Conservation (phyloP, 2,113 vertebrate species). For the Notarius quadriscutis region DNA sequence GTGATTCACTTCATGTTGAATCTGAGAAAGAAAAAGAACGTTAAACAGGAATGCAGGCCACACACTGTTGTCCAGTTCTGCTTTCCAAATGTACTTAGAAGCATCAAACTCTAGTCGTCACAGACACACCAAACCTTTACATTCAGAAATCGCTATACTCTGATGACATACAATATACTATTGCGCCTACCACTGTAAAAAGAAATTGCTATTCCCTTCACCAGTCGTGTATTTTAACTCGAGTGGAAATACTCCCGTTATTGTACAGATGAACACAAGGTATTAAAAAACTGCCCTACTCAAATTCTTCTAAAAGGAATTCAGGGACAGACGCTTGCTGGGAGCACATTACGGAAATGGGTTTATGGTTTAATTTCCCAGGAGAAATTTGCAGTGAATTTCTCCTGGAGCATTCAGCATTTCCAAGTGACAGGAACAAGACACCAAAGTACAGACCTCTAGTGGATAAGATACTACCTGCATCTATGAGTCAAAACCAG, state of each 20-base stretch:
- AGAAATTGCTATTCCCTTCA: background rate
- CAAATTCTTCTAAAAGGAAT: background rate
- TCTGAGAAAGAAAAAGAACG: conserved; percentile 58
- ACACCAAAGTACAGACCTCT: background rate
- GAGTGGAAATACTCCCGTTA: background rate
- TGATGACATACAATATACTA: background rate
- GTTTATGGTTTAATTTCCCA: conserved; percentile 28
- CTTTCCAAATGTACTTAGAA: background rate
- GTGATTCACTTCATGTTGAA: conserved; percentile 95
- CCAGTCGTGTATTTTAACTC: background rate
- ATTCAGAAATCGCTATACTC: background rate
- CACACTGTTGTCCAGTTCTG: background rate
- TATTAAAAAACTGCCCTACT: background rate
- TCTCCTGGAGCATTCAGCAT: background rate
- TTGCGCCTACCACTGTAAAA: background rate
- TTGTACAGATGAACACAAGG: background rate
- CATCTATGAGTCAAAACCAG: background rate
- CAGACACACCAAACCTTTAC: background rate
- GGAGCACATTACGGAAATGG: background rate
- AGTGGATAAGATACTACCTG: background rate
- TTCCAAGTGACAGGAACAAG: background rate
- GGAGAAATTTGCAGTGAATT: conserved; percentile 9
- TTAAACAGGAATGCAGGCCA: background rate
- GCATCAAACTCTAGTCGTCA: background rate
- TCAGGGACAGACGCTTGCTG: background rate